Evolutionary conservation across 2,113 vertebrate genomes (phyloP), one percentile per base, ranked within the genome.

Genomic region (Lethenteron reissneri): DNA sequence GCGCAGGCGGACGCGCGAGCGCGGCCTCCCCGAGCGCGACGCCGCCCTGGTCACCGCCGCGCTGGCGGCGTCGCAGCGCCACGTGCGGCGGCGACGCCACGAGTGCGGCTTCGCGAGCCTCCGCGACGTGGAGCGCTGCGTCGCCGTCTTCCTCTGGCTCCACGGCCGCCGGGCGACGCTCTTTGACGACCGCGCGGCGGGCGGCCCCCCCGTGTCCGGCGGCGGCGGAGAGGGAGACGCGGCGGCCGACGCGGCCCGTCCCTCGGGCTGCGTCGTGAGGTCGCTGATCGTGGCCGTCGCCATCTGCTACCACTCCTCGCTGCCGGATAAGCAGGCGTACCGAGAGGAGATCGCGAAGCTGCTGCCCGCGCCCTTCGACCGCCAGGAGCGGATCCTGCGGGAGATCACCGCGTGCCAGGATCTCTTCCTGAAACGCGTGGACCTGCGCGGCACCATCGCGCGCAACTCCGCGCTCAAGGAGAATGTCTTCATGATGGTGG

Each of bases 51-150:
- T 85, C 70, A 79, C 80, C 71, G 8, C 74, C 1, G 81, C 83
- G 19, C 77, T 85, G 74, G 78, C 82, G 58, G 74, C 70, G 14
- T 86, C 84, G 17, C 84, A 85, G 73, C 76, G 60, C 21, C 83
- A 81, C 69, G 81, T 86, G 79, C 77, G 81, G 10, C 71, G 73
- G 58, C 74, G 74, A 12, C 77, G 80, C 58, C 74, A 83, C 14
- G 83, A 86, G 73, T 85, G 84, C 79, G 84, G 83, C 72, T 83
- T 85, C 75, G 82, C 83, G 71, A 85, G 84, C 75, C 80, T 85
- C 59, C 78, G 83, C 71, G 84, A 86, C 76, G 81, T 85, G 71
- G 83, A 85, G 73, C 80, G 82, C 71, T 84, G 83, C 8, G 79
- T 85, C 78, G 79, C 71, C 62, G 81, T 85, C 73, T 74, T 79